Base-by-base conservation (phyloP, 2,888 invertebrate species). In the Syrphus vitripennis region DNA sequence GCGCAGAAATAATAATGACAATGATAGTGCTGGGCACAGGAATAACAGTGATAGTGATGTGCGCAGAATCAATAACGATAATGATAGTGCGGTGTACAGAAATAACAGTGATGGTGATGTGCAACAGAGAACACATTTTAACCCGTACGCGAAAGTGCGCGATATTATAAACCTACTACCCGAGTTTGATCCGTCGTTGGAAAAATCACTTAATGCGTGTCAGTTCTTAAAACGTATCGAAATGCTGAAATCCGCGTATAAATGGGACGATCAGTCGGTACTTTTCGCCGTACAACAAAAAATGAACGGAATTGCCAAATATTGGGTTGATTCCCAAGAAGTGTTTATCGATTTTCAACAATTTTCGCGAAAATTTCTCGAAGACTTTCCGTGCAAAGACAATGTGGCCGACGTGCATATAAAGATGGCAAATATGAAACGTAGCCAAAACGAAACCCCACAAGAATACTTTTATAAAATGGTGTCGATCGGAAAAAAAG, bases 251-350 rank as follows among this genome's bases (percentile, higher is more conserved):
- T 12, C 26, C 7, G 76, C 76, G 9, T 86, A 77, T 45, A 34
- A 75, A 45, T 79, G 81, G 78, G 69, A 80, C 37, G 87, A 84
- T 78, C 77, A 75, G 4, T 37, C 69, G 24, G 29, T 79, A 14
- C 37, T 79, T 14, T 83, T 74, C 19, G 83, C 79, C 9, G 79
- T 83, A 21, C 74, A 79, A 53, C 69, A 74, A 19, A 83, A 83
- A 59, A 24, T 83, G 50, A 16, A 31, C 21, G 83, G 83, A 10
- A 34, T 37, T 10, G 78, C 82, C 26, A 63, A 71, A 61, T 79
- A 79, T 61, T 79, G 63, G 78, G 40, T 79, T 29, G 63, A 79
- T 31, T 63, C 53, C 65, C 87, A 88, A 87, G 81, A 87, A 87
- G 87, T 83, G 69, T 80, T 86, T 71, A 75, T 21, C 16, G 45